Base-by-base conservation (phyloP, 2,797 vertebrate species). In the Brachyalestes nurse region DNA sequence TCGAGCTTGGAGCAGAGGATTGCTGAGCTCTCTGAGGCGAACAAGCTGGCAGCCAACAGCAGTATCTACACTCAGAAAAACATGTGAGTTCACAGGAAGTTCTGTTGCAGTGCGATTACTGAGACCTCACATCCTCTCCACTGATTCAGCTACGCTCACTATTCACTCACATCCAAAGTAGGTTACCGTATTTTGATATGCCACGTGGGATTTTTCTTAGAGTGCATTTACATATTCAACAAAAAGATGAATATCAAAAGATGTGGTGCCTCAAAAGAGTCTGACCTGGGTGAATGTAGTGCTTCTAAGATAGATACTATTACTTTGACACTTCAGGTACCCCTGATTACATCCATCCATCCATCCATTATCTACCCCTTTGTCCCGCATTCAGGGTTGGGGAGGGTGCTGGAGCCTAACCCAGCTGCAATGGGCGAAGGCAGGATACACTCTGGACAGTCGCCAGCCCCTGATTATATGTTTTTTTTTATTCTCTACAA, bases 1-100 rank as follows among this genome's bases (percentile, higher is more conserved):
- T 96, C 95, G 88, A 99, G 95, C 77, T 92, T 99, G 93, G 98
- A 99, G 89, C 98, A 99, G 92, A 97, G 97, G 86, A 97, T 99
- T 82, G 91, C 97, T 82, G 98, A 99, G 88, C 86, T 99, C 75
- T 98, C 97, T 0, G 98, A 99, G 91, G 98, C 98, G 77, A 99
- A 99, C 91, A 99, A 99, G 85, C 91, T 99, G 82, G 98, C 97
- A 34, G 98, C 98, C 77, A 99, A 99, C 80, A 99, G 98, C 94
- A 99, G 97, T 72, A 95, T 99, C 89, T 99, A 98, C 85, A 99
- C 98, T 14, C 98, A 99, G 91, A 97, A 97, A 89, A 99, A 99
- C 93, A 99, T 99, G 98, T 99, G 91, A 96, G 97, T 93, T 81
- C 21, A 51, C 14, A 28, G 38, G 16, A 21, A 45, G 64, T 5